Evolutionary conservation across 2,797 vertebrate genomes (phyloP).

Genomic region (Crocidura indochinensis): DNA sequence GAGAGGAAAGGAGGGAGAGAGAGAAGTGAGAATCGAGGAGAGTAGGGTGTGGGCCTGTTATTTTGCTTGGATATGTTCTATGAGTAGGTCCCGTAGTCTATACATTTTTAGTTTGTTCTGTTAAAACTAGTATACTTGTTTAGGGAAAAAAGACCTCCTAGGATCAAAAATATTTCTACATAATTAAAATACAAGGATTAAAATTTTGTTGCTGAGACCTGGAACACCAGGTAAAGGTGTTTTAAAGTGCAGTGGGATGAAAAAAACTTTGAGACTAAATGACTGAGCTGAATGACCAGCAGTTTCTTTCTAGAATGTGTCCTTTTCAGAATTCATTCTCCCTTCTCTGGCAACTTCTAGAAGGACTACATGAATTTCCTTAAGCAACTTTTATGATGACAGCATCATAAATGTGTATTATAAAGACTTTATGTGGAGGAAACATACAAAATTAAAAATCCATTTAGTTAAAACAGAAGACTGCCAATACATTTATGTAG

Average conservation of each 20-base stretch:
- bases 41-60: no score
- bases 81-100: no score
- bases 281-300: background rate
- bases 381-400: slow-evolving; percentile 71
- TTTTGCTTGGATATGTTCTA: no score
- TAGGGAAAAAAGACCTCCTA: background rate
- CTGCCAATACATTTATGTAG: slow-evolving; percentile 65
- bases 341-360: background rate
- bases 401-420: slow-evolving; percentile 56
- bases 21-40: no score
- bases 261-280: background rate
- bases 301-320: background rate
- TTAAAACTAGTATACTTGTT: background rate
- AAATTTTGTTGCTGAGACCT: slow-evolving; percentile 17
- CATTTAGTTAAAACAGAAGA: slow-evolving; percentile 76
- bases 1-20: no score
- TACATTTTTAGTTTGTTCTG: slow-evolving; percentile 1
- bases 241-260: background rate
- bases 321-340: rapidly evolving
- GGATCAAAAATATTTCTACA: slow-evolving; percentile 1
- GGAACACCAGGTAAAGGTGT: background rate
- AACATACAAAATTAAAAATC: slow-evolving; percentile 73
- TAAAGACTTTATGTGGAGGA: slow-evolving; percentile 63
- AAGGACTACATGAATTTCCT: background rate
- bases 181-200: background rate